These are phyloP conservation scores for Protonemura montana DNA, from an alignment of 2,888 invertebrate species.

Conservation along the genomic window DNA sequence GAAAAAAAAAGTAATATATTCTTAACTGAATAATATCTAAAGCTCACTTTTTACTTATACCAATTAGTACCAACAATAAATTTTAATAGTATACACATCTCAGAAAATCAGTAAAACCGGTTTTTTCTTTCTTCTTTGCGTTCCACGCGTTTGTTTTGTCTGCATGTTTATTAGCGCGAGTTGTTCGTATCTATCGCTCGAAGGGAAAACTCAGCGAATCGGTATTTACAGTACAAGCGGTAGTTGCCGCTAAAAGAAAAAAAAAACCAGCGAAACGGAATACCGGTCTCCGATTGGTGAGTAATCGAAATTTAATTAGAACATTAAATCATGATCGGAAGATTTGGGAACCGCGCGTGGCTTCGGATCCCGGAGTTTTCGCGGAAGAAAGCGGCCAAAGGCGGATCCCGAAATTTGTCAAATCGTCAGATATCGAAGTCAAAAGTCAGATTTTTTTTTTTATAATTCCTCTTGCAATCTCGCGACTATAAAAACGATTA, in stretches of 20 bases:
- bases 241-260: neutral
- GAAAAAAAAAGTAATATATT: neutral
- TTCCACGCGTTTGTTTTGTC: neutral
- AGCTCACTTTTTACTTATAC: constrained; percentile 7
- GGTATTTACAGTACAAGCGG: neutral
- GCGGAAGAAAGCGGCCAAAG: neutral
- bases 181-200: neutral
- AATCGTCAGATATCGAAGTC: too few species aligned
- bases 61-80: neutral
- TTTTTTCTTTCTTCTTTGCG: neutral
- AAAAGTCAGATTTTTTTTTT: too few species aligned
- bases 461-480: too few species aligned
- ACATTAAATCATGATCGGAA: constrained; percentile 5
- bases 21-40: neutral
- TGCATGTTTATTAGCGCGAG: neutral
- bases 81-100: constrained; percentile 7
- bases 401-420: neutral
- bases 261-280: neutral
- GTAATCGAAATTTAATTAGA: constrained; percentile 12
- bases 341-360: neutral
- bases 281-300: neutral
- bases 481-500: too few species aligned
- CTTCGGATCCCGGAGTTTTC: neutral
- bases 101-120: neutral
- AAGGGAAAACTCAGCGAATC: neutral